phyloP scores from a whole-genome alignment of 1,140 invertebrate species.

The Tribolium madens region DNA sequence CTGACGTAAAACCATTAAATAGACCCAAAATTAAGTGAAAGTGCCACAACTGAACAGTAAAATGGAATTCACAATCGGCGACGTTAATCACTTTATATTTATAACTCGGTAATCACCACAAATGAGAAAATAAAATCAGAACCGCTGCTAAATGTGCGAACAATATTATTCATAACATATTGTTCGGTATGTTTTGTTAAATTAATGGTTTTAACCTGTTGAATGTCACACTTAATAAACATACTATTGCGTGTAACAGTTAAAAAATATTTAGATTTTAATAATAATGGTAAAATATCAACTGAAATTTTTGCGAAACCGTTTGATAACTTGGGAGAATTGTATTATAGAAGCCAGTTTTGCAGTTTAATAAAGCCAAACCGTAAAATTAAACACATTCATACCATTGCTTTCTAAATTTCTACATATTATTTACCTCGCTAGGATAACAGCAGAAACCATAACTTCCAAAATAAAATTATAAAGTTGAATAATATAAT shows the following conservation, averaged over 20 bases:
- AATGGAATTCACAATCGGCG: neutral
- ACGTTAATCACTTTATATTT: slow-evolving; percentile 1
- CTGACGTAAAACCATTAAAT: neutral
- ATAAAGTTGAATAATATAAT: neutral
- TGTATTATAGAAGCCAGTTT: neutral
- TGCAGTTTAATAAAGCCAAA: neutral
- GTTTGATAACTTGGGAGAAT: neutral
- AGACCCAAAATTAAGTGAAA: slow-evolving; percentile 16
- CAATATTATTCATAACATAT: slow-evolving; percentile 36
- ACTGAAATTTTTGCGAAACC: neutral
- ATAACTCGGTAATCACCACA: slow-evolving; percentile 26
- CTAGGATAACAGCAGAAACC: neutral
- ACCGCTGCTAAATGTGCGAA: slow-evolving; percentile 13
- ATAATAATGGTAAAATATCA: too few relatives aligned
- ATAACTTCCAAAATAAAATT: neutral
- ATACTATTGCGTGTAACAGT: slow-evolving; percentile 4
- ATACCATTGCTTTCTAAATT: neutral
- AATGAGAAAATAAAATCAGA: slow-evolving; percentile 29
- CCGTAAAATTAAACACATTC: slow-evolving; percentile 4
- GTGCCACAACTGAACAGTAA: neutral
- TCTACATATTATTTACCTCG: neutral
- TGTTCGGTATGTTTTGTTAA: slow-evolving; percentile 29
- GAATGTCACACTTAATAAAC: slow-evolving; percentile 14
- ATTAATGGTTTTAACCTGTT: slow-evolving; percentile 44
- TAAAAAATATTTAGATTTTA: neutral